These are phyloP conservation scores for Drosophila sturtevanti DNA, from an alignment of 1,140 invertebrate species.

Conservation along the genomic window DNA sequence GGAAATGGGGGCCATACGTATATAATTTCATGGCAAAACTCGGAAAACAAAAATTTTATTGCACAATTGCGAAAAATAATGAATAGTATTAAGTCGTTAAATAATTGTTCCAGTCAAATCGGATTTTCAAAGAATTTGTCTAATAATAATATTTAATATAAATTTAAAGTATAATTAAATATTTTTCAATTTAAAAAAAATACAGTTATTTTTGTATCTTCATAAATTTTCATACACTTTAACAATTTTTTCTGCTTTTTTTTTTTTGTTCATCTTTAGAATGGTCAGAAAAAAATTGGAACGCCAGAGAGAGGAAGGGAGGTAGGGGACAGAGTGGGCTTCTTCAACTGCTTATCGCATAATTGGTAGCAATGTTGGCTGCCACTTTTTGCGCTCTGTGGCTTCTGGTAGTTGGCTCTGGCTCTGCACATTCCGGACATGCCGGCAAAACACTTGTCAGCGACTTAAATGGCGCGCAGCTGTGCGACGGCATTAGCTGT, in stretches of 20 bases:
- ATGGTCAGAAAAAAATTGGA: not conserved
- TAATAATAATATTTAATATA: no score
- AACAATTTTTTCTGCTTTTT: constrained; percentile 1
- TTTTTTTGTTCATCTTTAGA: constrained; percentile 1
- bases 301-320: not conserved
- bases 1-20: not conserved
- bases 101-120: no score
- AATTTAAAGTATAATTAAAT: no score
- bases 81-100: no score
- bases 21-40: not conserved
- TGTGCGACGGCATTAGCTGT: constrained; percentile 67
- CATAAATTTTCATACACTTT: not conserved
- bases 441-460: constrained; percentile 79
- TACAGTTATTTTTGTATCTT: not conserved
- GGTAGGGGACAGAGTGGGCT: not conserved
- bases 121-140: no score
- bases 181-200: no score
- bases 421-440: constrained; percentile 70
- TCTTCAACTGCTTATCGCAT: constrained; percentile 69
- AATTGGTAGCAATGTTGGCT: constrained; percentile 79
- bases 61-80: not conserved
- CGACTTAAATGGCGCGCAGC: constrained; percentile 79
- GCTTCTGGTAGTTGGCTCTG: constrained; percentile 33
- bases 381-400: constrained; percentile 67
- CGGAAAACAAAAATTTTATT: not conserved